Evolutionary conservation across 2,888 invertebrate genomes (phyloP).

Genomic region (Leptinotarsa tumamoca): DNA sequence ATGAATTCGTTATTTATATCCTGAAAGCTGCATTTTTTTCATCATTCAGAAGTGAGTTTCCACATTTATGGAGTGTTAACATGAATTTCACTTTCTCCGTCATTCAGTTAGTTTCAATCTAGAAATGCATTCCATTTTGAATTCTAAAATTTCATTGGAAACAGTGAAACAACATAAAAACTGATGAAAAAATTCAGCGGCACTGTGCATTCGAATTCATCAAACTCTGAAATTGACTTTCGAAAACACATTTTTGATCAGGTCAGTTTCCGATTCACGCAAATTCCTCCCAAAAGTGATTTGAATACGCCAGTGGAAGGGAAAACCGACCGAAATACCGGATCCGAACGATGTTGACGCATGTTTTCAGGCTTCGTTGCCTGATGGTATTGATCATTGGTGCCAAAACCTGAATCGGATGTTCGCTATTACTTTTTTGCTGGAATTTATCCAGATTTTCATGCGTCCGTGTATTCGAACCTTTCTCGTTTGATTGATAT

Average conservation of each 20-base stretch:
- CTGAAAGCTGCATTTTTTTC: too few species aligned
- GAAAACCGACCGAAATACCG: conserved; percentile 20
- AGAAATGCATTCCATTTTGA: not conserved
- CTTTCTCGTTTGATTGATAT: conserved; percentile 23
- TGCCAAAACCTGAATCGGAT: conserved; percentile 59
- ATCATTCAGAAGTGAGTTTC: too few species aligned
- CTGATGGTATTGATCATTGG: conserved; percentile 70
- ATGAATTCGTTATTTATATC: too few species aligned
- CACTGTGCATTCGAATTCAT: not conserved
- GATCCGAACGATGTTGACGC: conserved; percentile 68
- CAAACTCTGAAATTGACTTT: conserved; percentile 4
- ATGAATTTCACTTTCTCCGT: too few species aligned
- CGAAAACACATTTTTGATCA: conserved; percentile 22
- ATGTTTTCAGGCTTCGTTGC: conserved; percentile 74
- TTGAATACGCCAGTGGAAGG: conserved; percentile 19
- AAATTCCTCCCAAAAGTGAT: conserved; percentile 18
- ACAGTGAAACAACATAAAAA: not conserved
- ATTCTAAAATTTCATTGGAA: not conserved
- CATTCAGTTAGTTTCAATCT: too few species aligned
- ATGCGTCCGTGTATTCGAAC: conserved; percentile 27
- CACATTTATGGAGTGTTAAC: too few species aligned
- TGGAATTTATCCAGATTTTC: conserved; percentile 35
- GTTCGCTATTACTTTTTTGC: conserved; percentile 50
- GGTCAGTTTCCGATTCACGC: conserved; percentile 17
- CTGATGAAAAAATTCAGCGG: not conserved